phyloP scores from a whole-genome alignment of 2,888 invertebrate species.

The Diadegma fenestrale region DNA sequence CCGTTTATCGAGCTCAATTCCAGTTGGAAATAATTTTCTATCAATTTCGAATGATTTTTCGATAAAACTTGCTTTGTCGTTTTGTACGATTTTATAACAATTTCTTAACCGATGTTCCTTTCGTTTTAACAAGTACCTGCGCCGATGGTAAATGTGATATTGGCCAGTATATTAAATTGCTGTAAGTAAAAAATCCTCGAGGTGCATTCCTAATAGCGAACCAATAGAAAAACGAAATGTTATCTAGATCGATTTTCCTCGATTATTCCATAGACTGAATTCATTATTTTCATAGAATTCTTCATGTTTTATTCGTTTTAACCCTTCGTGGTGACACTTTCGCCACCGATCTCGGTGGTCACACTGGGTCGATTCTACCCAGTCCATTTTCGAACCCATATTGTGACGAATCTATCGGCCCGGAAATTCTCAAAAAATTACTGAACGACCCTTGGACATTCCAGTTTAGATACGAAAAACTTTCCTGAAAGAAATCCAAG shows the following conservation, averaged over 20 bases:
- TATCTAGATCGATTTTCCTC: neutral
- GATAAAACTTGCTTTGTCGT: neutral
- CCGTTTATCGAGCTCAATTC: neutral
- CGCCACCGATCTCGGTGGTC: too few relatives aligned
- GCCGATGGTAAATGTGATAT: conserved; percentile 83
- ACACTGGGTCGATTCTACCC: too few relatives aligned
- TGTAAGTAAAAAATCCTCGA: conserved; percentile 77
- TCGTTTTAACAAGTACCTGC: conserved; percentile 82
- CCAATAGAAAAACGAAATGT: neutral
- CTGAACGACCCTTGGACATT: too few relatives aligned
- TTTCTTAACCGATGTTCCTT: conserved; percentile 69
- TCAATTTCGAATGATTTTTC: neutral
- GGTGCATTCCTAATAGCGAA: conserved; percentile 12
- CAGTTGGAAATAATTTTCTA: neutral
- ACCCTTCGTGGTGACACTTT: too few relatives aligned
- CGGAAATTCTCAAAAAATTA: too few relatives aligned
- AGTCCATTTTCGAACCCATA: too few relatives aligned
- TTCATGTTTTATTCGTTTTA: neutral
- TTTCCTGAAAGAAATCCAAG: too few relatives aligned
- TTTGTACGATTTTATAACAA: neutral
- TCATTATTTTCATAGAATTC: neutral
- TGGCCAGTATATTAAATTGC: conserved; percentile 80
- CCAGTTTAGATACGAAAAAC: too few relatives aligned
- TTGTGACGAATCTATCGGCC: too few relatives aligned
- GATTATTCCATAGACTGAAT: neutral